Evolutionary conservation across 2,797 vertebrate species (phyloP), one percentile per base, ranked within the genome.

Genomic region (Buceros bicornis): DNA sequence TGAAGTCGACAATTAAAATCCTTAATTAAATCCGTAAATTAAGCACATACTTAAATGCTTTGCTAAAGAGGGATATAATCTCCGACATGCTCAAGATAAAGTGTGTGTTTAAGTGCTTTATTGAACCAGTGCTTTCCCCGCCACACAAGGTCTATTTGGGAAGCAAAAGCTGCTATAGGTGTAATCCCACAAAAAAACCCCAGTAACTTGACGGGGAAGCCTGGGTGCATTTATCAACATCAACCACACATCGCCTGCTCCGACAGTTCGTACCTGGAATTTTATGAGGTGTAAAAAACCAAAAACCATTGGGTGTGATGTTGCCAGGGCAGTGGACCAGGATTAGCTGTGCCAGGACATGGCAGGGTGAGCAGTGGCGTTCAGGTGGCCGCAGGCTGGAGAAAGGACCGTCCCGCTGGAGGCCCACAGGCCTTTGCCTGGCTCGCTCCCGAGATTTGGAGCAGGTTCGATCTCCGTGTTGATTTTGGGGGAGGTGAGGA

Each of bases 1-100:
- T 58, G 80, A 91, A 94, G 86, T 88, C 92, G 94, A 97, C 96
- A 97, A 94, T 96, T 97, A 95, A 96, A 95, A 96, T 95, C 93
- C 95, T 95, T 96, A 96, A 97, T 97, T 96, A 96, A 95, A 96
- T 92, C 93, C 94, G 90, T 96, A 93, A 97, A 96, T 96, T 97
- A 95, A 96, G 94, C 92, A 95, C 92, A 72, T 81, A 81, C 94
- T 96, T 96, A 95, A 94, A 94, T 78, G 91, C 86, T 84, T 88
- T 90, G 70, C 96, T 95, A 95, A 94, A 92, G 90, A 90, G 95
- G 93, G 92, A 90, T 94, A 81, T 95, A 88, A 96, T 94, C 96
- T 95, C 82, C 87, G 76, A 47, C 77, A 50, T 45, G 82, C 94
- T 96, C 76, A 92, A 96, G 96, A 95, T 95, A 97, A 95, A 95